Evolutionary conservation across 1,140 invertebrate species (phyloP).

Genomic region (Tribolium castaneum): DNA sequence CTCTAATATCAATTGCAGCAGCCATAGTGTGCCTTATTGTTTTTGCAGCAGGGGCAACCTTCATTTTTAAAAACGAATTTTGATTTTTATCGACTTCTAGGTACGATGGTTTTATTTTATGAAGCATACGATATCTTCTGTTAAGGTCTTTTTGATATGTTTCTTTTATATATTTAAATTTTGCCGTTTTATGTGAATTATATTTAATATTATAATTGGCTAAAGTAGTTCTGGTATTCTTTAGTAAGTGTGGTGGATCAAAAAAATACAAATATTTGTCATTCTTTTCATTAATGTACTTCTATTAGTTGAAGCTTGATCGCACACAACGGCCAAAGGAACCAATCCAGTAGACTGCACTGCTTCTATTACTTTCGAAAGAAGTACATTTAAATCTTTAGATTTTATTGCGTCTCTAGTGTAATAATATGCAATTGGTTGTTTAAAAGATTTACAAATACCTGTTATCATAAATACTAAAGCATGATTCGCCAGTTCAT

Average conservation of each 20-base stretch:
- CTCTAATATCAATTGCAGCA: neutral
- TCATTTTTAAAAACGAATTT: neutral
- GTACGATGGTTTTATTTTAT: neutral
- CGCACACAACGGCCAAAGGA: neutral
- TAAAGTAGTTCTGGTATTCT: neutral
- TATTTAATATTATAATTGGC: neutral
- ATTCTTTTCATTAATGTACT: neutral
- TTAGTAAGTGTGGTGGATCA: conserved; percentile 8
- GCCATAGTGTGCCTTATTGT: neutral
- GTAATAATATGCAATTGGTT: conserved; percentile 14
- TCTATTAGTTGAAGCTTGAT: neutral
- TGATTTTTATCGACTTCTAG: conserved; percentile 4
- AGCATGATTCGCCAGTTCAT: neutral
- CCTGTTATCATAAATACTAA: conserved; percentile 21
- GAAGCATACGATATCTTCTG: neutral
- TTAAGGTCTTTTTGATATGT: neutral
- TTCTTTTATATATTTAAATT: neutral
- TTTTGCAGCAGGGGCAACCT: neutral
- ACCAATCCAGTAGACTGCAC: neutral
- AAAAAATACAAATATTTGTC: no score
- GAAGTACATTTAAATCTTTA: neutral
- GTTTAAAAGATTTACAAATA: neutral
- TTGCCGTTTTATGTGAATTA: neutral
- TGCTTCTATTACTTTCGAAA: neutral
- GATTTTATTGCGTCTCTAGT: neutral